phyloP scores from a whole-genome alignment of 2,888 invertebrate species.

The Metacarcinus magister region DNA sequence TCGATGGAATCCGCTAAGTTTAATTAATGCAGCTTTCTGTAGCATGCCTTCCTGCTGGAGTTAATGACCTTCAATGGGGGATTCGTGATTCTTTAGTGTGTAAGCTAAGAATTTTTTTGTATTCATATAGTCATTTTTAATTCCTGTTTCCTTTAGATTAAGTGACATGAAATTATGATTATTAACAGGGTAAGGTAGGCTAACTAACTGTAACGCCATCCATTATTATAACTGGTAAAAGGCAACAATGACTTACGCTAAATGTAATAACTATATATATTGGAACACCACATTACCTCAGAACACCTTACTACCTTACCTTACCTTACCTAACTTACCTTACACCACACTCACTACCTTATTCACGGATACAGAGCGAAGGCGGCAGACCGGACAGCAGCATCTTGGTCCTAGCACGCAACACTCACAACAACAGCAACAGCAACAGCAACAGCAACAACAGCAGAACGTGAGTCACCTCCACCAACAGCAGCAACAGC shows the following conservation, averaged over 20 bases:
- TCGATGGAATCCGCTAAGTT: too few species aligned
- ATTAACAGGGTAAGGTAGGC: neutral
- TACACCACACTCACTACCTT: neutral
- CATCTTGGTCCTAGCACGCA: neutral
- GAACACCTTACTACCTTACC: too few species aligned
- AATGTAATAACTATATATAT: neutral
- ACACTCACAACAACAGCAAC: conserved; percentile 63
- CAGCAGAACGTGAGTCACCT: conserved; percentile 47
- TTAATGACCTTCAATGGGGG: neutral
- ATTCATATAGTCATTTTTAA: neutral
- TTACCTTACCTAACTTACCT: neutral
- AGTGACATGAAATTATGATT: neutral
- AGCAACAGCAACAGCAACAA: conserved; percentile 58
- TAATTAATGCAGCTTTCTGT: neutral
- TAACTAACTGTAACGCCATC: neutral
- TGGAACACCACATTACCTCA: neutral
- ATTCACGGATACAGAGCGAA: conserved; percentile 39
- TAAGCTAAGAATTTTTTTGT: neutral
- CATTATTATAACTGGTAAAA: neutral
- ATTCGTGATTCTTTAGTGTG: too few species aligned
- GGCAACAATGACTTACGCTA: neutral
- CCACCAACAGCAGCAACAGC: conserved; percentile 22
- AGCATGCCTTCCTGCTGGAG: neutral
- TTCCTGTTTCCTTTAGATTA: neutral
- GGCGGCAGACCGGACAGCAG: conserved; percentile 54